Percentiles rank a stretch among this genome's conserved stretches.
These are phyloP conservation scores for Vollenhovia emeryi DNA, from an alignment of 1,140 invertebrate genomes.

Conservation along the genomic window DNA sequence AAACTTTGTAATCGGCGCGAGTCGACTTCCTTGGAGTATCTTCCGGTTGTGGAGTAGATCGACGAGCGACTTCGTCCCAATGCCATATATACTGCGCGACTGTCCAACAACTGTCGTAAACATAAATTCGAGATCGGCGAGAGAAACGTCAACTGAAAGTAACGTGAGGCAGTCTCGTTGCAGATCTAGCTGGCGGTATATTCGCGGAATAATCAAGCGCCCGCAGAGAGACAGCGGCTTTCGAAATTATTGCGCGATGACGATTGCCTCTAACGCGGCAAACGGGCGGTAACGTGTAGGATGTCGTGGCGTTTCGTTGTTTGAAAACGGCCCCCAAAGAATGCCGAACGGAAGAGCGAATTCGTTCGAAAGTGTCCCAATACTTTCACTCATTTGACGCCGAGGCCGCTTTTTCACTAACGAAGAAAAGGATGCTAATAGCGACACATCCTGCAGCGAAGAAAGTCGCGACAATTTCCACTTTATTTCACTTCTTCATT, in stretches of 20 bases:
- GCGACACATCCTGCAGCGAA: constrained; percentile 6
- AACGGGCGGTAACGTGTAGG: constrained; percentile 20
- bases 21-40: constrained; percentile 24
- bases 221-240: neutral
- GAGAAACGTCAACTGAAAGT: constrained; percentile 17
- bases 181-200: constrained; percentile 12
- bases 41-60: constrained; percentile 32
- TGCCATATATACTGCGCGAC: constrained; percentile 33
- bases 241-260: constrained; percentile 12
- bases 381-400: constrained; percentile 34
- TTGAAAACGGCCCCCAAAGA: constrained; percentile 20
- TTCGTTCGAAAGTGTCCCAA: constrained; percentile 32
- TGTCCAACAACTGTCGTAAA: constrained; percentile 61
- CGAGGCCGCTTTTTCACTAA: constrained; percentile 25
- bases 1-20: constrained; percentile 49
- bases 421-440: neutral
- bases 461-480: constrained; percentile 7
- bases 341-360: neutral
- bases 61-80: constrained; percentile 4
- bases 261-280: neutral
- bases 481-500: neutral
- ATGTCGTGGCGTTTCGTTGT: constrained; percentile 5
- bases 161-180: neutral
- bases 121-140: constrained; percentile 61
- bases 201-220: constrained; percentile 26